These are phyloP conservation scores for Ophioninae sp. DNA, from an alignment of 2,888 invertebrate species.

Conservation along the genomic window DNA sequence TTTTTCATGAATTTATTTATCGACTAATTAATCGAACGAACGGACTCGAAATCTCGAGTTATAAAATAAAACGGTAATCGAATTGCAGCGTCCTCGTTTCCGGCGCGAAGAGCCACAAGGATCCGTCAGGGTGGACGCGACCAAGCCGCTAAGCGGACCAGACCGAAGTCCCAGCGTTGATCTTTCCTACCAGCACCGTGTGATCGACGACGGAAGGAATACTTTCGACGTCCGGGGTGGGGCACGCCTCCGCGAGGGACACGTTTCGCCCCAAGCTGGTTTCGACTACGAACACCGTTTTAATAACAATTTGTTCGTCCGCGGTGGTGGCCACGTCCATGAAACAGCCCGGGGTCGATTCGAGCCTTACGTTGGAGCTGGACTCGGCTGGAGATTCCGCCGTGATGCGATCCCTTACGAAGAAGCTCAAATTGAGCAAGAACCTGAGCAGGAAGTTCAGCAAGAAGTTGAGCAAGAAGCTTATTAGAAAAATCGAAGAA, in stretches of 20 bases:
- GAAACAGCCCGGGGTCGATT: slow-evolving; percentile 55
- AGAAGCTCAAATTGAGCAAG: slow-evolving; percentile 39
- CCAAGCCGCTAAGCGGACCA: slow-evolving; percentile 47
- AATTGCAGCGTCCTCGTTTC: slow-evolving; percentile 38
- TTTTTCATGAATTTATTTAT: background rate
- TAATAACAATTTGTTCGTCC: slow-evolving; percentile 61
- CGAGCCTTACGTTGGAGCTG: slow-evolving; percentile 53
- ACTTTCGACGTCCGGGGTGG: slow-evolving; percentile 65
- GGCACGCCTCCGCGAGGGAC: slow-evolving; percentile 50
- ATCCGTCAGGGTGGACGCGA: slow-evolving; percentile 39
- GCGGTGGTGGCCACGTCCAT: slow-evolving; percentile 63
- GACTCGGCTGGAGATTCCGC: slow-evolving; percentile 62
- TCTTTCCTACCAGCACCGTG: slow-evolving; percentile 59
- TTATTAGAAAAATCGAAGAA: slow-evolving; percentile 16
- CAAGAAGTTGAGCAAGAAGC: slow-evolving; percentile 25
- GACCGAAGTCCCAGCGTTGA: slow-evolving; percentile 53
- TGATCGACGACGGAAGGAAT: slow-evolving; percentile 56
- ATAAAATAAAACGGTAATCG: background rate
- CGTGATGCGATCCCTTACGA: slow-evolving; percentile 45
- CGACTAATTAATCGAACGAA: too few relatives aligned
- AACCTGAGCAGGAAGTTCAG: slow-evolving; percentile 35
- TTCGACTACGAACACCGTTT: slow-evolving; percentile 62
- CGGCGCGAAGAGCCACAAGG: slow-evolving; percentile 62
- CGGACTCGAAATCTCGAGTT: too few relatives aligned
- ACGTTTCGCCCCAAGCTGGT: slow-evolving; percentile 64